Conservation (phyloP, 2,113 vertebrate genomes). For the Neodontobutis hainanensis region DNA sequence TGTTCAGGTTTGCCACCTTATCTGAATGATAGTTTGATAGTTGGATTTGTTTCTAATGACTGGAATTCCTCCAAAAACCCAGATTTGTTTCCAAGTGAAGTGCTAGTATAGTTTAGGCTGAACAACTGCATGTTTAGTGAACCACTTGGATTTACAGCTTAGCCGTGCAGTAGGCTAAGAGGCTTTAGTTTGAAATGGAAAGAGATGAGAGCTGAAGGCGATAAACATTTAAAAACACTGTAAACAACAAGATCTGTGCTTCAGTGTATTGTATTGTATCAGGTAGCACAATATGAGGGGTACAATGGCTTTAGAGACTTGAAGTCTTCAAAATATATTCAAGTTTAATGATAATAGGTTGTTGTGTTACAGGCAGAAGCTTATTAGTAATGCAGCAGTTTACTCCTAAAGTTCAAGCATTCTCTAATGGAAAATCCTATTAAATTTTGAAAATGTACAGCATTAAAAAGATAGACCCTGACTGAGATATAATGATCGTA, state of each 20-base stretch:
- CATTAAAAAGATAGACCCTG: slow-evolving; percentile 2
- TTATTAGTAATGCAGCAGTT: background rate
- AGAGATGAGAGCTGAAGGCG: background rate
- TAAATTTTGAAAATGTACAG: slow-evolving; percentile 13
- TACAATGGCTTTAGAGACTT: background rate
- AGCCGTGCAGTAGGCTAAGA: slow-evolving; percentile 18
- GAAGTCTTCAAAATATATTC: background rate
- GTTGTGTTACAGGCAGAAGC: slow-evolving; percentile 10
- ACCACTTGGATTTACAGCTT: background rate
- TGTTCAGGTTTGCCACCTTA: too few species aligned
- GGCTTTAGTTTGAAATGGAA: slow-evolving; percentile 24
- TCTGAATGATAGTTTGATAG: background rate
- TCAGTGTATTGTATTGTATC: background rate
- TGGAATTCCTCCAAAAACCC: background rate
- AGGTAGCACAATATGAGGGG: background rate
- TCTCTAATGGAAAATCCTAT: slow-evolving; percentile 21
- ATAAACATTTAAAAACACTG: slow-evolving; percentile 15
- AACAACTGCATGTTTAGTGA: slow-evolving; percentile 6
- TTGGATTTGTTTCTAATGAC: background rate
- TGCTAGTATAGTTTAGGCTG: background rate
- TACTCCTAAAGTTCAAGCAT: slow-evolving; percentile 8
- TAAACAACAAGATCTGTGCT: background rate
- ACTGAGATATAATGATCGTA: background rate
- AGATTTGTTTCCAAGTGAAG: background rate
- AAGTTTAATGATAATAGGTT: background rate